A percentile compares a stretch with the other conserved stretches of the same genome.
Evolutionary conservation across 2,888 invertebrate genomes (phyloP).

Genomic region (Rhagonycha lutea): DNA sequence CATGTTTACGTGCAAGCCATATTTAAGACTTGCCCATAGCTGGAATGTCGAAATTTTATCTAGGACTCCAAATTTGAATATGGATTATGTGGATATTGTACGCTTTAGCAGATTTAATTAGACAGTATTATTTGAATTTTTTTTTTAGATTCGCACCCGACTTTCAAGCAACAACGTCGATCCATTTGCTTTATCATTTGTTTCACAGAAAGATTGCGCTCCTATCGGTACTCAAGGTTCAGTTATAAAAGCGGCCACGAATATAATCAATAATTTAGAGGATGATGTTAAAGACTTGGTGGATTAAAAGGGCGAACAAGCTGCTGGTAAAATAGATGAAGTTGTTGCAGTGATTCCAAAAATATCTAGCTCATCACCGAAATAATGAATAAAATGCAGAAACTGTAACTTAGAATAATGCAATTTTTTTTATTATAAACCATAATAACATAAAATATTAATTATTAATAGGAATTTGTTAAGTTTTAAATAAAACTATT

Average conservation of each 20-base stretch:
- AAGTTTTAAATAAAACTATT: too few relatives aligned
- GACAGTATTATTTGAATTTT: slow-evolving; percentile 12
- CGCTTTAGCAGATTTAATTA: slow-evolving; percentile 21
- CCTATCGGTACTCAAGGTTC: slow-evolving; percentile 61
- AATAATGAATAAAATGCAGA: not conserved
- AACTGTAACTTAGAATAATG: not conserved
- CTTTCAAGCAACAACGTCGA: slow-evolving; percentile 69
- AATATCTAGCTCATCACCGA: not conserved
- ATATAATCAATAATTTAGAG: not conserved
- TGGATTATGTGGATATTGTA: slow-evolving; percentile 71
- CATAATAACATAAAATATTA: too few relatives aligned
- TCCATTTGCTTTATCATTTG: slow-evolving; percentile 75
- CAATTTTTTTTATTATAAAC: not conserved
- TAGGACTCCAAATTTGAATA: slow-evolving; percentile 71
- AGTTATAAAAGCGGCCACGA: slow-evolving; percentile 58
- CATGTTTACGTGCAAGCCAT: slow-evolving; percentile 76
- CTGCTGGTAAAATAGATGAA: not conserved
- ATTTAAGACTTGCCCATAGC: slow-evolving; percentile 68
- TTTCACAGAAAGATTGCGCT: slow-evolving; percentile 73
- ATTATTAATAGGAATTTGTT: too few relatives aligned
- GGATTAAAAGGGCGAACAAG: not conserved
- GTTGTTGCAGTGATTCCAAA: not conserved
- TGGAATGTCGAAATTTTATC: slow-evolving; percentile 81
- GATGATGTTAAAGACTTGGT: not conserved
- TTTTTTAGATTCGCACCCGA: slow-evolving; percentile 65